Conservation (phyloP, 2,888 invertebrate genomes). For the Coronaproctus castanopsis region DNA sequence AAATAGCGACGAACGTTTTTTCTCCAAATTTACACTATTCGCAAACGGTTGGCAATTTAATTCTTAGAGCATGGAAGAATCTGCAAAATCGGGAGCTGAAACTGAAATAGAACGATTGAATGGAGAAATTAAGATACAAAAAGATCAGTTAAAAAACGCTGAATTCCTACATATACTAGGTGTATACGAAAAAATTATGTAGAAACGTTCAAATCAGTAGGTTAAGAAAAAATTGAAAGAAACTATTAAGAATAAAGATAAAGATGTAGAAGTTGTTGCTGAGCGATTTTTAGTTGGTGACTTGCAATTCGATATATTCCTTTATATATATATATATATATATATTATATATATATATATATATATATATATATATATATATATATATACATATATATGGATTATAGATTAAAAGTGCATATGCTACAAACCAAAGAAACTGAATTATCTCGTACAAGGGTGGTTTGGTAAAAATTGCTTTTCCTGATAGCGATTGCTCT, state of each 20-base stretch:
- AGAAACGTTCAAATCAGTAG: conserved; percentile 13
- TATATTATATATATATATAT: too few species aligned
- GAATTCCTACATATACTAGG: conserved; percentile 31
- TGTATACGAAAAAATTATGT: conserved; percentile 45
- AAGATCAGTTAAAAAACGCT: conserved; percentile 10
- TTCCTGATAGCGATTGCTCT: neutral
- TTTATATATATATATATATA: too few species aligned
- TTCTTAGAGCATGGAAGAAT: conserved; percentile 46
- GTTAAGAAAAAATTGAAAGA: conserved; percentile 34
- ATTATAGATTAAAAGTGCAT: conserved; percentile 3
- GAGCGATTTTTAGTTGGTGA: conserved; percentile 59
- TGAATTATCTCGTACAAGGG: neutral
- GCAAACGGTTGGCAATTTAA: conserved; percentile 45
- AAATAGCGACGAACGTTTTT: conserved; percentile 44
- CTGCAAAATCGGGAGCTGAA: conserved; percentile 9
- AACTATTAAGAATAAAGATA: conserved; percentile 54
- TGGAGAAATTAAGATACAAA: conserved; percentile 10
- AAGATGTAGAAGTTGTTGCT: conserved; percentile 59
- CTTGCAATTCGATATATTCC: conserved; percentile 59
- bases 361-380: too few species aligned
- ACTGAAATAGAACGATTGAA: conserved; percentile 3
- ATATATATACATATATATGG: too few species aligned
- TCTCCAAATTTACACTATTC: conserved; percentile 55
- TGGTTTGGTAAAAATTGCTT: neutral
- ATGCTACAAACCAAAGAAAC: neutral